Conservation (phyloP, 1,140 invertebrate genomes). For the Centruroides vittatus region DNA sequence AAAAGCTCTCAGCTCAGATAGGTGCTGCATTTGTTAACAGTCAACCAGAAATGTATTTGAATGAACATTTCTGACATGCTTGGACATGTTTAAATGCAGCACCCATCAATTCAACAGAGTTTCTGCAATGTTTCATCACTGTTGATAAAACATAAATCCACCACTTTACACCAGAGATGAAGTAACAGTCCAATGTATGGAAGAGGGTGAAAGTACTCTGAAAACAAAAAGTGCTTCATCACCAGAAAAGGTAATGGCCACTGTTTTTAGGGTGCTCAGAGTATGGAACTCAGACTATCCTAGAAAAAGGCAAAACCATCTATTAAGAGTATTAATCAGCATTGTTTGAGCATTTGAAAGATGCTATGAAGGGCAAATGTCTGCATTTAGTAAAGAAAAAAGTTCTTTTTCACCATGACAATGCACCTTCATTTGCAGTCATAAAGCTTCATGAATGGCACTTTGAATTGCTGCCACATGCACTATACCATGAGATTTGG, state of each 20-base stretch:
- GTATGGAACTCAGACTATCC: constrained; percentile 16
- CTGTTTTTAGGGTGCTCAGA: constrained; percentile 19
- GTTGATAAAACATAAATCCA: constrained; percentile 30
- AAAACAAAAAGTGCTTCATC: constrained; percentile 26
- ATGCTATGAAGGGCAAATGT: constrained; percentile 2
- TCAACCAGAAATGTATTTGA: background rate
- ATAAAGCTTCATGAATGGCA: background rate
- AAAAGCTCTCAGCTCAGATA: background rate
- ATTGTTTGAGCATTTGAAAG: constrained; percentile 9
- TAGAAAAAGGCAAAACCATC: constrained; percentile 15
- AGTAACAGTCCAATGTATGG: constrained; percentile 25
- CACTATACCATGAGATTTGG: constrained; percentile 25
- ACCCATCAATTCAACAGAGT: constrained; percentile 11
- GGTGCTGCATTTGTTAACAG: background rate
- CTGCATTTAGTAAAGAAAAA: constrained; percentile 2
- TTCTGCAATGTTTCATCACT: constrained; percentile 25
- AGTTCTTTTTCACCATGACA: constrained; percentile 1
- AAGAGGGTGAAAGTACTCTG: constrained; percentile 16
- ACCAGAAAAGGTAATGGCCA: constrained; percentile 24
- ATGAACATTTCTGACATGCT: constrained; percentile 12
- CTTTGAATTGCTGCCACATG: constrained; percentile 16
- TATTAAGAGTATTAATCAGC: constrained; percentile 8
- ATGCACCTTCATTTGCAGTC: background rate
- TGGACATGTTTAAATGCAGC: background rate
- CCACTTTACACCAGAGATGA: constrained; percentile 26